Percentiles rank a stretch among this genome's conserved stretches.
phyloP scores from a whole-genome alignment of 2,888 invertebrate species.

The Nephrotoma guestfalica region DNA sequence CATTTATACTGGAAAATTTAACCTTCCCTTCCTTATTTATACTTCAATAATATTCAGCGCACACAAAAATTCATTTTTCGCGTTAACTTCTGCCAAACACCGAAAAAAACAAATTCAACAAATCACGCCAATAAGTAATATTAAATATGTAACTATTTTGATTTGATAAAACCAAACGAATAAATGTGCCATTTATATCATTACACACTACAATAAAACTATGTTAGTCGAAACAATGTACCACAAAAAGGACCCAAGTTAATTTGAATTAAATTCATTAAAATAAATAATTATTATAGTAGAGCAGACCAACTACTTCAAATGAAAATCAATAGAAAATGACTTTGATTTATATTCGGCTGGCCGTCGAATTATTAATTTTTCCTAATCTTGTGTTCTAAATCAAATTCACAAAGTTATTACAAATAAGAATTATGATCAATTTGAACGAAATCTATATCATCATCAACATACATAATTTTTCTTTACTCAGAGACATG shows the following conservation, averaged over 20 bases:
- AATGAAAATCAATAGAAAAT: background rate
- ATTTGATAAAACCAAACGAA: background rate
- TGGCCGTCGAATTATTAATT: background rate
- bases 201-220: background rate
- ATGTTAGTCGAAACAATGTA: background rate
- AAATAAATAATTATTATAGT: background rate
- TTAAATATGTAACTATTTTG: background rate
- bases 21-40: background rate
- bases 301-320: background rate
- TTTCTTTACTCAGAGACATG: background rate
- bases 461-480: background rate
- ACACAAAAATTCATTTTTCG: background rate
- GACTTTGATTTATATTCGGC: background rate
- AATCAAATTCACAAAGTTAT: background rate
- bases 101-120: background rate
- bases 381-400: background rate
- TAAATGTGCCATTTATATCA: background rate
- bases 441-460: background rate
- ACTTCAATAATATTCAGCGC: background rate
- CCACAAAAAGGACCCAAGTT: background rate
- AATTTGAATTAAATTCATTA: background rate
- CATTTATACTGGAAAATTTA: background rate
- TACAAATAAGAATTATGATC: background rate
- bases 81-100: background rate
- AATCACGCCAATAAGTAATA: constrained; percentile 1